Percentiles rank a stretch among this genome's conserved stretches.
Conservation (phyloP, 2,888 invertebrate species). For the Drosophila picticornis region DNA sequence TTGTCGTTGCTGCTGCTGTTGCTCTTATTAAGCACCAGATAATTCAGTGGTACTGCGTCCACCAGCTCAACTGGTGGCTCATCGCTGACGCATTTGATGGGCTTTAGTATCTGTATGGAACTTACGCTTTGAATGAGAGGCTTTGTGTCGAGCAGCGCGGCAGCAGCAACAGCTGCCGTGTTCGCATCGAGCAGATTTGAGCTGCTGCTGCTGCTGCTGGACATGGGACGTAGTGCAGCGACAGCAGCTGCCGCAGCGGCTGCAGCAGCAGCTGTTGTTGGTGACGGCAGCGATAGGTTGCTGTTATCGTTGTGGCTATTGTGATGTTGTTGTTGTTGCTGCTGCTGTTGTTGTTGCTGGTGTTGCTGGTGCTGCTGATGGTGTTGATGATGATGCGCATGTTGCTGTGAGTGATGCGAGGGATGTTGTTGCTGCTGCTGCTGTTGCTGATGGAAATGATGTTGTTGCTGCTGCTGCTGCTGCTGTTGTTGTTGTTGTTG, state of each 20-base stretch:
- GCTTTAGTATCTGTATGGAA: constrained; percentile 79
- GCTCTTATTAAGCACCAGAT: constrained; percentile 16
- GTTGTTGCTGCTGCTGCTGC: constrained; percentile 80
- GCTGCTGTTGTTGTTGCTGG: constrained; percentile 41
- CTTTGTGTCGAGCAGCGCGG: constrained; percentile 88
- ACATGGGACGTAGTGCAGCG: constrained; percentile 80
- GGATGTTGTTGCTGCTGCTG: constrained; percentile 62
- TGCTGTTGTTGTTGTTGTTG: constrained; percentile 60
- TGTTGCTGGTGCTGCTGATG: constrained; percentile 67
- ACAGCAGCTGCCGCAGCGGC: constrained; percentile 71
- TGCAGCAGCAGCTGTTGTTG: constrained; percentile 85
- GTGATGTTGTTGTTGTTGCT: constrained; percentile 62
- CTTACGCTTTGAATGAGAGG: constrained; percentile 93
- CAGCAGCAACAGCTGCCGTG: constrained; percentile 86
- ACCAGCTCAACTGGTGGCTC: constrained; percentile 28
- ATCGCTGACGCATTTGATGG: constrained; percentile 6
- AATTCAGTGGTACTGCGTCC: constrained; percentile 8
- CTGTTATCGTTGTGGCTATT: constrained; percentile 86
- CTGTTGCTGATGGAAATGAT: constrained; percentile 69
- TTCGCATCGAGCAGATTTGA: constrained; percentile 86
- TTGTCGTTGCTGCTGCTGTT: background rate
- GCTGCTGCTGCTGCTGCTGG: constrained; percentile 79
- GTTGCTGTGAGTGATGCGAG: constrained; percentile 40
- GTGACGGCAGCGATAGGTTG: constrained; percentile 92
- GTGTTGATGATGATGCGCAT: constrained; percentile 56